Conservation (phyloP, 2,113 vertebrate genomes). For the Dasypus novemcinctus region DNA sequence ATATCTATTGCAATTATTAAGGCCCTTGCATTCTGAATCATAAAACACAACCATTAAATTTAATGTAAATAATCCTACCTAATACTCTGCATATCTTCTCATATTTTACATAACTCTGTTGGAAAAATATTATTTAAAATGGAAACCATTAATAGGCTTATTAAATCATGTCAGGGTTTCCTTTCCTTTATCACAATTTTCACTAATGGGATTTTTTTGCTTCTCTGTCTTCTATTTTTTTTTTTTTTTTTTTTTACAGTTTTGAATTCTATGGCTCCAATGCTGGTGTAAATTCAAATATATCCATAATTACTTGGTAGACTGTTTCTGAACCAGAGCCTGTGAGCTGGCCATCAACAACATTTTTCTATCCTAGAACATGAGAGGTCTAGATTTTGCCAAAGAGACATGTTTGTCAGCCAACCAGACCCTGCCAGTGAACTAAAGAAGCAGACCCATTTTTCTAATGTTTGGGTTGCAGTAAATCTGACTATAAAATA, state of each 20-base stretch:
- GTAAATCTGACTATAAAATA: not conserved
- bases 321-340: not conserved
- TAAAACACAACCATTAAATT: conserved; percentile 31
- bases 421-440: not conserved
- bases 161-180: conserved; percentile 46
- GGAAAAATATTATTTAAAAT: conserved; percentile 46
- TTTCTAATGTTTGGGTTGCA: not conserved
- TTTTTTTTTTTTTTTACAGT: not conserved
- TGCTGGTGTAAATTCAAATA: not conserved
- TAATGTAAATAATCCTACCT: conserved; percentile 37
- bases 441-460: not conserved
- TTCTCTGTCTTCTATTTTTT: not conserved
- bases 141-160: conserved; percentile 48
- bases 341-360: not conserved
- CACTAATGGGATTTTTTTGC: not conserved
- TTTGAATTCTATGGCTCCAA: conserved; percentile 6
- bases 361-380: conserved; percentile 35
- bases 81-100: not conserved
- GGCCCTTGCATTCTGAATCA: conserved; percentile 23
- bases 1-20: conserved; percentile 20
- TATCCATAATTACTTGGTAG: not conserved
- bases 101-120: conserved; percentile 45
- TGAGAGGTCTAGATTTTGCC: not conserved
- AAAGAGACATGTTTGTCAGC: not conserved
- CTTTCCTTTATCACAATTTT: not conserved